Base-by-base conservation (phyloP, 2,113 vertebrate species). In the Hippolais icterina region DNA sequence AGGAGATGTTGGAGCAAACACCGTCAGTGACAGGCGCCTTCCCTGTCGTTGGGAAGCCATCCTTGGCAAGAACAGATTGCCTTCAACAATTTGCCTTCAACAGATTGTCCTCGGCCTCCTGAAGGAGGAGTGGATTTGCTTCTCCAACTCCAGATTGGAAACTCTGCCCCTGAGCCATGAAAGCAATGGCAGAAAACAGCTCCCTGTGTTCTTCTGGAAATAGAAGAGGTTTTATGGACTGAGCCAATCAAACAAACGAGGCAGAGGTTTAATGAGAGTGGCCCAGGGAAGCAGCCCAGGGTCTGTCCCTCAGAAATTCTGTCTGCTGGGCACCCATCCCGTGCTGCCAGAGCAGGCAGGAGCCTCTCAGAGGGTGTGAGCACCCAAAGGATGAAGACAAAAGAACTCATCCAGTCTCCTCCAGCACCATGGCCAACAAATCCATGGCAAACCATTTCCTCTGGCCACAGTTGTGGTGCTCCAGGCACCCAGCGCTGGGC, bases 81-180 rank as follows among this genome's bases (percentile, higher is more conserved):
- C 71, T 83, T 77, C 87, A 56, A 77, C 71, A 54, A 77, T 54
- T 90, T 76, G 35, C 19, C 84, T 78, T 70, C 87, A 90, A 90
- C 71, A 90, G 87, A 83, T 77, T 90, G 87, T 90, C 71, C 70
- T 83, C 63, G 76, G 47, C 70, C n/a, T 76, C 63, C 54, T 12
- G 5, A n/a, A 71, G 56, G 66, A 89, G 50, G 42, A 39, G 11
- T 15, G 66, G 83, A 46, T 96, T 60, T 90, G 76, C 87, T 90
- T 83, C 93, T 68, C 63, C 52, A 33, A 2, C 57, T 91, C 91
- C 66, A 78, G 66, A 60, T 60, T 71, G 94, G 71, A 92, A 64
- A 52, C 41, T 47, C 61, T 72, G 49, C 63, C 76, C 50, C 39
- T 85, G 59, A 83, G 86, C 79, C 52, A 12, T 10, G 59, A 61